Evolutionary conservation across 2,797 vertebrate genomes (phyloP).

Genomic region (Oophaga sylvatica): DNA sequence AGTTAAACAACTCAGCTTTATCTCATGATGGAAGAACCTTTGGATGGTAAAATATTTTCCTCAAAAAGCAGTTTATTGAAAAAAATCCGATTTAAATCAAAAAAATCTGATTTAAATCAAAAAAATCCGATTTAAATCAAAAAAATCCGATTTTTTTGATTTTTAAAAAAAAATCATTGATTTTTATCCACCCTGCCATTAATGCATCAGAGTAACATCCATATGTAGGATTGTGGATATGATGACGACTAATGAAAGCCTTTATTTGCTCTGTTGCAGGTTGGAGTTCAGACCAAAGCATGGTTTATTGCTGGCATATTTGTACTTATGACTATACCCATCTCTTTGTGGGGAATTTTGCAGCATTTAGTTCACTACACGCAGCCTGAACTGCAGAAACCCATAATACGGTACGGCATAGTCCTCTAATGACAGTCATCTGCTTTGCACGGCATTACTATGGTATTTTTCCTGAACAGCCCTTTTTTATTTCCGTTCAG

Average conservation of each 20-base stretch:
- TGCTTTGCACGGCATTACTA: not conserved
- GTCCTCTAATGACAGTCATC: not conserved
- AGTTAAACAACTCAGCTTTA: too few relatives aligned
- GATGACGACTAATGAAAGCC: not conserved
- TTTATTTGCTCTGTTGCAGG: conserved; percentile 72
- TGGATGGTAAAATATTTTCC: too few relatives aligned
- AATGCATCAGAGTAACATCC: too few relatives aligned
- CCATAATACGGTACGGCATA: conserved; percentile 89
- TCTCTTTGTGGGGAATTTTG: conserved; percentile 95
- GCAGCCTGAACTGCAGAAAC: conserved; percentile 96
- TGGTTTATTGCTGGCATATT: conserved; percentile 99
- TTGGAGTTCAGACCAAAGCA: conserved; percentile 91
- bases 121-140: too few relatives aligned
- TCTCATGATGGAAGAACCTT: too few relatives aligned
- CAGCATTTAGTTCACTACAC: conserved; percentile 98
- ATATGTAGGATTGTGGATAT: not conserved
- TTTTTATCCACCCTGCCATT: too few relatives aligned
- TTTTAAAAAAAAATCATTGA: too few relatives aligned
- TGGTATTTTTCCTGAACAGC: not conserved
- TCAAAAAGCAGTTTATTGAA: too few relatives aligned
- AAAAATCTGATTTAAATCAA: too few relatives aligned
- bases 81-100: too few relatives aligned
- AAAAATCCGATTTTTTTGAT: too few relatives aligned
- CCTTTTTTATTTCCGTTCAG: conserved; percentile 72
- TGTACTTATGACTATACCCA: conserved; percentile 94